A percentile compares a stretch with the other conserved stretches of the same genome.
Conservation (phyloP, 37 sponge, comb jelly and placozoan species). For the Beroe forskalii region DNA sequence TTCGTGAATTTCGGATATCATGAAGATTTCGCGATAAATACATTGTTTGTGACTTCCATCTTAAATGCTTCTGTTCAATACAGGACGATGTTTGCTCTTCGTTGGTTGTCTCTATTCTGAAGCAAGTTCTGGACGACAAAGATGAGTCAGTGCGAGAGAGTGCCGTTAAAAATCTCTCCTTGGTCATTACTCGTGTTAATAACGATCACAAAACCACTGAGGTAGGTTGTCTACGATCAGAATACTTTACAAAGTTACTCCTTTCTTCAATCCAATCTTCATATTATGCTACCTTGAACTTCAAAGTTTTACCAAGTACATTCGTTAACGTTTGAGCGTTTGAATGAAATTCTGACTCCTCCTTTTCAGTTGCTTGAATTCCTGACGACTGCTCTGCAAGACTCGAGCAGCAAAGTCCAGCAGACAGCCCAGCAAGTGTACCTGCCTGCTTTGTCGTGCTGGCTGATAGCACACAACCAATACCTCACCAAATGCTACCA, state of each 20-base stretch:
- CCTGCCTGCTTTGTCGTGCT: slow-evolving; percentile 32
- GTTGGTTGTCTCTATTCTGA: slow-evolving; percentile 19
- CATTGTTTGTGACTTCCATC: too few relatives aligned
- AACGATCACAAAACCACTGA: slow-evolving; percentile 24
- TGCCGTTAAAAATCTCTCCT: not conserved
- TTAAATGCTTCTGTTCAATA: too few relatives aligned
- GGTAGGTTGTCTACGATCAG: too few relatives aligned
- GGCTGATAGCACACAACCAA: slow-evolving; percentile 2
- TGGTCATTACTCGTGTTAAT: not conserved
- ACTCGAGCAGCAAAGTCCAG: slow-evolving; percentile 40
- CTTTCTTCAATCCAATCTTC: too few relatives aligned
- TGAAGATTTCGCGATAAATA: too few relatives aligned
- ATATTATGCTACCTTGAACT: too few relatives aligned
- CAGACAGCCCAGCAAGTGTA: slow-evolving; percentile 25
- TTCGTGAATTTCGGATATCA: too few relatives aligned
- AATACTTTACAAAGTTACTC: too few relatives aligned
- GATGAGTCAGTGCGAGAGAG: slow-evolving; percentile 51
- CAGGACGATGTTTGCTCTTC: slow-evolving; percentile 45
- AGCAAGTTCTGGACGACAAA: slow-evolving; percentile 56
- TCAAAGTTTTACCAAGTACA: too few relatives aligned
- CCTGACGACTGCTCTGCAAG: not conserved
- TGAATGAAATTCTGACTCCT: too few relatives aligned
- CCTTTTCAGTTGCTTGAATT: slow-evolving; percentile 13
- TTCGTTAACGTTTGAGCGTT: too few relatives aligned
- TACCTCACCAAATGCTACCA: not conserved